phyloP scores from a whole-genome alignment of 2,113 vertebrate species.

The Sturnus vulgaris region DNA sequence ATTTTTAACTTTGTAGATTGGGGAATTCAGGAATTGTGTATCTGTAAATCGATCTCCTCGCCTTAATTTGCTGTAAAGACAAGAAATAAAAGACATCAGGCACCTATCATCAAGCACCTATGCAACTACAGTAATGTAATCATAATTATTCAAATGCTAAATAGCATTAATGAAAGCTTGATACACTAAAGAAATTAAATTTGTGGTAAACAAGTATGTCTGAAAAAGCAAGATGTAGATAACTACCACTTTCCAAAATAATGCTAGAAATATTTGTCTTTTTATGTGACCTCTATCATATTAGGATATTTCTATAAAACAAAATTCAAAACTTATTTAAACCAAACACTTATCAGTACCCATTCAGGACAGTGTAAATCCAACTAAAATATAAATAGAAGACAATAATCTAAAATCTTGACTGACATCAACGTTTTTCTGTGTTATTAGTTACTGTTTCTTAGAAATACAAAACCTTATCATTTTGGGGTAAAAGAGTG shows the following conservation, averaged over 20 bases:
- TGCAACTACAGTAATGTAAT: neutral
- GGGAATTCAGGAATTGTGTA: conserved; percentile 38
- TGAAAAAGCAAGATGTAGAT: neutral
- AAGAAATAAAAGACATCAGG: neutral
- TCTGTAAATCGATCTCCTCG: conserved; percentile 62
- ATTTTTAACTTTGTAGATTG: conserved; percentile 14
- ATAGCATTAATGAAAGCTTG: neutral
- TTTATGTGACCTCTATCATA: neutral
- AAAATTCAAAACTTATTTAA: neutral
- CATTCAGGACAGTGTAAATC: neutral
- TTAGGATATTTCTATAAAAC: neutral
- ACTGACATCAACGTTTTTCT: neutral
- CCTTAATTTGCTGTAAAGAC: conserved; percentile 74
- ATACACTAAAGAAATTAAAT: neutral
- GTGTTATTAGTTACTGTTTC: neutral
- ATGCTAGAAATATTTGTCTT: neutral
- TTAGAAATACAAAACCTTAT: neutral
- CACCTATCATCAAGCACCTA: neutral
- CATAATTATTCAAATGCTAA: neutral
- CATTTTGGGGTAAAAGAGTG: neutral
- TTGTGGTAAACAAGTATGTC: neutral
- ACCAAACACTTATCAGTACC: neutral
- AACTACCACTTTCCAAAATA: neutral
- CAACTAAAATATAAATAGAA: neutral
- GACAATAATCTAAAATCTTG: neutral